Evolutionary conservation across 35 echinoderm and acorn worm genomes (phyloP), one percentile per base, ranked within the genome.

Genomic region (Ptychodera flava): DNA sequence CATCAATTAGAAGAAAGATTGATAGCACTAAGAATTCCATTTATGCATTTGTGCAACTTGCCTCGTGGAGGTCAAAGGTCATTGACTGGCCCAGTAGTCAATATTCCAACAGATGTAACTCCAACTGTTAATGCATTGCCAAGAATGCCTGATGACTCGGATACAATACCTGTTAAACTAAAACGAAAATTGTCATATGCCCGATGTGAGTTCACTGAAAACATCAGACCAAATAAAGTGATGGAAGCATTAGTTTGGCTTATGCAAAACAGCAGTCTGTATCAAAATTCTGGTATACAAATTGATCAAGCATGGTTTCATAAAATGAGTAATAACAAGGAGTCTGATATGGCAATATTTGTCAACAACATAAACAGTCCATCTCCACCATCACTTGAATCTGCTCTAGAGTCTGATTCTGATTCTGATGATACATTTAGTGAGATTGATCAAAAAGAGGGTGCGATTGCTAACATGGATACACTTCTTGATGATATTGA

Each of bases 301-400:
- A 35, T 82, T 82, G 78, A 79, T 36, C 1, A 89, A 31, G 77
- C 16, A 82, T 33, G 80, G 83, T 89, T 79, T 82, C 32, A 32
- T 15, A 33, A 1, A 83, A 33, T 83, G 80, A n/a, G 77, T 89
- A 22, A 36, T 33, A 33, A 35, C 45, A 37, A 88, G 76, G 76
- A 64, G 81, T 38, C 81, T 82, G 45, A 89, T 79, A 89, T 83
- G 83, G 35, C 88, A 82, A 82, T 80, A 78, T 52, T 88, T 75
- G 36, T 83, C 82, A 83, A 81, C 16, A 32, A 75, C 88, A 83
- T 28, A 83, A 27, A 36, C 52, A 15, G n/a, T n/a, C n/a, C n/a
- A n/a, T n/a, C n/a, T n/a, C n/a, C n/a, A n/a, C n/a, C n/a, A n/a
- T n/a, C n/a, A n/a, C 15, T 83, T 36, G 88, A 53, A 12, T n/a